A percentile compares a stretch with the other conserved stretches of the same genome.
phyloP scores from a whole-genome alignment of 2,797 vertebrate species.

The Enteromius trimaculatus region DNA sequence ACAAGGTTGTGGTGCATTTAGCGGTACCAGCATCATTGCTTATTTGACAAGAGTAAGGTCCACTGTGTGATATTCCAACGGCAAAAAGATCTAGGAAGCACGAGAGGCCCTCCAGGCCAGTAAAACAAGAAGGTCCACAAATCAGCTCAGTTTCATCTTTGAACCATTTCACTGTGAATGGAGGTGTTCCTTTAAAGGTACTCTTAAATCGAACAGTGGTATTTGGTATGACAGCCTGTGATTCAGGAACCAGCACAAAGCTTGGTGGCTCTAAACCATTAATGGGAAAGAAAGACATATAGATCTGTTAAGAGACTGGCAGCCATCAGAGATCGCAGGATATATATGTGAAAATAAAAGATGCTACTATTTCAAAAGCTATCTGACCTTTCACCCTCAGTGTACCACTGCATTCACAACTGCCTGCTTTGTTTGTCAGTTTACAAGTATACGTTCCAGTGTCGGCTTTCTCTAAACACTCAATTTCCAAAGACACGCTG shows the following conservation, averaged over 20 bases:
- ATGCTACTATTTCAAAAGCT: background rate
- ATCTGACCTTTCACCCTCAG: slow-evolving; percentile 80
- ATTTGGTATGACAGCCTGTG: slow-evolving; percentile 87
- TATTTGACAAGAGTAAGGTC: slow-evolving; percentile 93
- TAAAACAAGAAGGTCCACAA: slow-evolving; percentile 90
- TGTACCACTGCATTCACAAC: slow-evolving; percentile 85
- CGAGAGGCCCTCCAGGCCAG: slow-evolving; percentile 87
- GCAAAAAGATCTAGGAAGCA: slow-evolving; percentile 94
- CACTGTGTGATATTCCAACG: slow-evolving; percentile 86
- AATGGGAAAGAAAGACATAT: slow-evolving; percentile 56
- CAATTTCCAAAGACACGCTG: slow-evolving; percentile 85
- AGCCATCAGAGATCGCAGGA: slow-evolving; percentile 18
- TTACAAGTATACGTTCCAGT: slow-evolving; percentile 91
- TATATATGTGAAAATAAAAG: slow-evolving; percentile 3
- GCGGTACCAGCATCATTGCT: slow-evolving; percentile 95
- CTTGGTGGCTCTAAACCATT: slow-evolving; percentile 88
- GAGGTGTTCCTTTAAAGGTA: slow-evolving; percentile 91
- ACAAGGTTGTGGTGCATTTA: slow-evolving; percentile 87
- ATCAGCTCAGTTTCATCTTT: slow-evolving; percentile 92
- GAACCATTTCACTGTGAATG: slow-evolving; percentile 96
- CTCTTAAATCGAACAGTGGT: slow-evolving; percentile 91
- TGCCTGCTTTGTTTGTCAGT: slow-evolving; percentile 90
- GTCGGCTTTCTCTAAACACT: slow-evolving; percentile 87
- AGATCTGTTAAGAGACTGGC: slow-evolving; percentile 45
- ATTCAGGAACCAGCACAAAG: slow-evolving; percentile 88